These are phyloP conservation scores for Cephus spinipes DNA, from an alignment of 2,888 invertebrate genomes.

Conservation along the genomic window DNA sequence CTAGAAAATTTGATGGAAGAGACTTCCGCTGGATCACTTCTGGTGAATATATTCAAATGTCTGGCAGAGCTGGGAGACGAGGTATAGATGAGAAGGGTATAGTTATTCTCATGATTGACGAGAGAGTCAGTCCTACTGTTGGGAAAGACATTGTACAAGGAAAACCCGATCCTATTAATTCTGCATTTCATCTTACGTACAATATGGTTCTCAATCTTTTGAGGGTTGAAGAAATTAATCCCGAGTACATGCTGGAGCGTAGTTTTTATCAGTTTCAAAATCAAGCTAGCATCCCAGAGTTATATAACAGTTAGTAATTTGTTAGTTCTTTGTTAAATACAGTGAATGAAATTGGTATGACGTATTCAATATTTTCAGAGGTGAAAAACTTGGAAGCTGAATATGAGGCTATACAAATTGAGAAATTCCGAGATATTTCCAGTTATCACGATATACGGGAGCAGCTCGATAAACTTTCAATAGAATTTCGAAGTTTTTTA, in stretches of 20 bases:
- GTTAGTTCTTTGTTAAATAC: not conserved
- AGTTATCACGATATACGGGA: conserved; percentile 88
- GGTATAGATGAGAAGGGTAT: conserved; percentile 97
- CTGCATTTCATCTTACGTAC: conserved; percentile 98
- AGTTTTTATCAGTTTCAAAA: conserved; percentile 99
- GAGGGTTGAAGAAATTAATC: conserved; percentile 98
- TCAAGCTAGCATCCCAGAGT: conserved; percentile 91
- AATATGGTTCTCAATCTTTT: conserved; percentile 98
- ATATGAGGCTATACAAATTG: conserved; percentile 76
- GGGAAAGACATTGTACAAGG: conserved; percentile 88
- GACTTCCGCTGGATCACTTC: conserved; percentile 94
- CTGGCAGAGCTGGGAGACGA: conserved; percentile 96
- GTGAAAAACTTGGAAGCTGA: conserved; percentile 76
- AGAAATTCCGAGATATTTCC: conserved; percentile 77
- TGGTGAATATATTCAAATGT: conserved; percentile 99
- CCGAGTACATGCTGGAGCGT: conserved; percentile 98
- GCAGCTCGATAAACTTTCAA: conserved; percentile 80
- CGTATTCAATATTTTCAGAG: conserved; percentile 67
- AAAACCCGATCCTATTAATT: conserved; percentile 95
- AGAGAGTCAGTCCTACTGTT: conserved; percentile 86
- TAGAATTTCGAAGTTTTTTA: conserved; percentile 82
- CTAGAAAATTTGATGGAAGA: conserved; percentile 97
- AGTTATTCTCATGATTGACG: conserved; percentile 98
- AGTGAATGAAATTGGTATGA: not conserved
- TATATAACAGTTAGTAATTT: conserved; percentile 81